A percentile compares a stretch with the other conserved stretches of the same genome.
phyloP scores from a whole-genome alignment of 30 jellyfish, hydroid and myxozoan species.

The Aurelia aurita region DNA sequence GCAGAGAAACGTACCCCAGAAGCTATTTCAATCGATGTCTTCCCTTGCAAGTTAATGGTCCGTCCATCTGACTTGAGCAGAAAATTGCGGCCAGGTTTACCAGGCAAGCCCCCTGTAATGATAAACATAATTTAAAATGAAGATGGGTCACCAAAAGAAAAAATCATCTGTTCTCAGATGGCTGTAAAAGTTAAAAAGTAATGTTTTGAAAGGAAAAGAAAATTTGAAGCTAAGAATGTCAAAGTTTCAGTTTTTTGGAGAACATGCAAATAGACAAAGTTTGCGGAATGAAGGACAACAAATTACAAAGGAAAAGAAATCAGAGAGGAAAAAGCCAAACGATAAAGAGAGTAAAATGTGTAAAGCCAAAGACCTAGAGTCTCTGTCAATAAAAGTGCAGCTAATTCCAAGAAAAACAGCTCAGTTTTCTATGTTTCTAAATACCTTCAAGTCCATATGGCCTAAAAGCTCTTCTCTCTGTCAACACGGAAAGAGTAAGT shows the following conservation, averaged over 20 bases:
- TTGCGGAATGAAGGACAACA: background rate
- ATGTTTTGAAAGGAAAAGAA: background rate
- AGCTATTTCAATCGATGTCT: conserved; percentile 72
- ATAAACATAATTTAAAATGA: too few relatives aligned
- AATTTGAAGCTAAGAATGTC: background rate
- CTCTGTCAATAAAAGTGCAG: too few relatives aligned
- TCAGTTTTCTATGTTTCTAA: too few relatives aligned
- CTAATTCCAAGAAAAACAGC: too few relatives aligned
- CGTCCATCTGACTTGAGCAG: conserved; percentile 73
- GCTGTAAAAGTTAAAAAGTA: too few relatives aligned
- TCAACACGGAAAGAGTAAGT: conserved; percentile 71
- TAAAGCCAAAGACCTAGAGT: background rate
- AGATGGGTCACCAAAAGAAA: background rate
- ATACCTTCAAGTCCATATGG: conserved; percentile 95
- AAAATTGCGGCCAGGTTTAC: conserved; percentile 82
- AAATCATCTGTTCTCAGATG: background rate
- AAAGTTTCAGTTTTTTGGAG: background rate
- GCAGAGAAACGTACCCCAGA: conserved; percentile 79
- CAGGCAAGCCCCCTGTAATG: conserved; percentile 90
- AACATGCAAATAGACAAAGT: background rate
- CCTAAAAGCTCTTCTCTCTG: conserved; percentile 82
- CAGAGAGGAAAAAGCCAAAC: background rate
- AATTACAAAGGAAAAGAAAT: background rate
- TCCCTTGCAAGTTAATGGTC: conserved; percentile 80
- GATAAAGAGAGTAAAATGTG: background rate